These are phyloP conservation scores for Tringa solitaria DNA, from an alignment of 2,113 vertebrate species.

Conservation along the genomic window DNA sequence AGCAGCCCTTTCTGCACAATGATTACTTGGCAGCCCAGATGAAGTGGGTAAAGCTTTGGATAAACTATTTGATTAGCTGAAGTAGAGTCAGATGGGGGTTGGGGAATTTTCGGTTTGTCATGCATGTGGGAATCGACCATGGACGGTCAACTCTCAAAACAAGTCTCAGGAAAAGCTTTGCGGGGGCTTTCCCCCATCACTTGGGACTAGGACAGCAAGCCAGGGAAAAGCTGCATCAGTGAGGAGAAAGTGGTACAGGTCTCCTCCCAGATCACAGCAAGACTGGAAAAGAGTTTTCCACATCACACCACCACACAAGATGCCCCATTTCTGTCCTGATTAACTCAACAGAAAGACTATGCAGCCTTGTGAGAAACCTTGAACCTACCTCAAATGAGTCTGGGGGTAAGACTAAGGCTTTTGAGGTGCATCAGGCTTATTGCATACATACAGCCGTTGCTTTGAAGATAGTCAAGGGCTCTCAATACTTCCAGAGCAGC, in stretches of 20 bases:
- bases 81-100: neutral
- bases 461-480: neutral
- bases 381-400: neutral
- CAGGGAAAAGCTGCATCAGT: neutral
- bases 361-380: neutral
- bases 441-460: neutral
- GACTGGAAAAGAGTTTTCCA: neutral
- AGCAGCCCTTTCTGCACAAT: neutral
- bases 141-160: neutral
- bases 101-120: neutral
- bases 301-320: neutral
- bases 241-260: neutral
- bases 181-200: fast-evolving
- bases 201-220: neutral
- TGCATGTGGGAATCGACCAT: fast-evolving
- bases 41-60: neutral
- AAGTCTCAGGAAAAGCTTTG: neutral
- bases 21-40: neutral
- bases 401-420: neutral
- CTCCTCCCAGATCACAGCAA: neutral
- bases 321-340: neutral
- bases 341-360: neutral
- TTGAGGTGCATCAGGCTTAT: neutral
- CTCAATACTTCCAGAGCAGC: neutral
- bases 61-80: neutral